phyloP scores from a whole-genome alignment of 1,140 invertebrate genomes.

The Cyclargus thomasi region DNA sequence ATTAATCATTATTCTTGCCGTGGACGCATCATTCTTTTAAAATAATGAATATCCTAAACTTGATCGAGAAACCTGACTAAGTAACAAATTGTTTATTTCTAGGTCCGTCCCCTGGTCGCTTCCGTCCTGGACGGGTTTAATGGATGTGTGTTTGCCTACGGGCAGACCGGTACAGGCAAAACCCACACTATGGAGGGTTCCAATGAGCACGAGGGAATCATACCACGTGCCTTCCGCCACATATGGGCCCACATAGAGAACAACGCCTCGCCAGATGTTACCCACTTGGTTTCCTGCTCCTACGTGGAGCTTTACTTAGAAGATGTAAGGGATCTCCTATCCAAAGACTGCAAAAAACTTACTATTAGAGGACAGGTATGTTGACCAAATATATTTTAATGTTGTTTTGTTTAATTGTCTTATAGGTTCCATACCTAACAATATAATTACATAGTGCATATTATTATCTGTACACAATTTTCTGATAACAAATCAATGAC shows the following conservation, averaged over 20 bases:
- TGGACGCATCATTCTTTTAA: too few relatives aligned
- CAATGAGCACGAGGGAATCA: slow-evolving; percentile 87
- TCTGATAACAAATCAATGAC: background rate
- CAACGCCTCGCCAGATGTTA: slow-evolving; percentile 86
- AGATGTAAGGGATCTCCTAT: slow-evolving; percentile 92
- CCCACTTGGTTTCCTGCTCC: slow-evolving; percentile 93
- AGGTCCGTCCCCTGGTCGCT: slow-evolving; percentile 93
- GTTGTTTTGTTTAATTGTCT: background rate
- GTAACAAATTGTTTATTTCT: slow-evolving; percentile 9
- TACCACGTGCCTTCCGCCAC: slow-evolving; percentile 96
- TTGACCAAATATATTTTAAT: background rate
- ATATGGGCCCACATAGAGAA: slow-evolving; percentile 93
- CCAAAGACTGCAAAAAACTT: slow-evolving; percentile 81
- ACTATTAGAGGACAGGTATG: slow-evolving; percentile 69
- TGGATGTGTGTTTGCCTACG: slow-evolving; percentile 97
- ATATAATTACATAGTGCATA: background rate
- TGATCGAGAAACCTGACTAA: too few relatives aligned
- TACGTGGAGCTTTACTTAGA: slow-evolving; percentile 98
- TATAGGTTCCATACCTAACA: background rate
- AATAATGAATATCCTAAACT: too few relatives aligned
- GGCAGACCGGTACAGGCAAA: slow-evolving; percentile 95
- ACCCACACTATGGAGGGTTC: slow-evolving; percentile 96
- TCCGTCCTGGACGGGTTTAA: slow-evolving; percentile 97
- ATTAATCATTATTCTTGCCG: too few relatives aligned
- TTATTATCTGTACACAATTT: background rate